Conservation (phyloP, 2,113 vertebrate species). For the Hiodon tergisus region DNA sequence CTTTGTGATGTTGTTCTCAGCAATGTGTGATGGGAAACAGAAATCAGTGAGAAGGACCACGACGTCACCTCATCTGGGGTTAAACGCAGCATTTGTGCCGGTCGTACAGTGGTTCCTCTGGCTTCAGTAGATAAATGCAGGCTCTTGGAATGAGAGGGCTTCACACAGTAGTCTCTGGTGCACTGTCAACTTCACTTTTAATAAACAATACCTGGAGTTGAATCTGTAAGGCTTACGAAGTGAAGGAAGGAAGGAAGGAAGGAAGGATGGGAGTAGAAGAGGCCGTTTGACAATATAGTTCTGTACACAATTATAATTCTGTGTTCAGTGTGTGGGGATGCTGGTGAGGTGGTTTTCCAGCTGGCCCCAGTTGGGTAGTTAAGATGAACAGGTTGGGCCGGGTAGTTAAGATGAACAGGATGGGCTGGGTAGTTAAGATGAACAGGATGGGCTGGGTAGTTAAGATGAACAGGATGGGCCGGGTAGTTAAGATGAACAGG, state of each 20-base stretch:
- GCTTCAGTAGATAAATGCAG: background rate
- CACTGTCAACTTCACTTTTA: conserved; percentile 4
- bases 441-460: too few relatives aligned
- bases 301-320: too few relatives aligned
- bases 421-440: too few relatives aligned
- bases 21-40: background rate
- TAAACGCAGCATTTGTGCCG: background rate
- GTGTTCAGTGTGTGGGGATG: background rate
- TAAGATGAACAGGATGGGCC: too few relatives aligned
- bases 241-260: background rate
- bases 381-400: too few relatives aligned
- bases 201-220: conserved; percentile 16
- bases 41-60: background rate
- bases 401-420: too few relatives aligned
- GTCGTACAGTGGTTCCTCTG: background rate
- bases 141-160: background rate
- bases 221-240: conserved; percentile 4
- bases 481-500: too few relatives aligned
- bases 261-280: too few relatives aligned
- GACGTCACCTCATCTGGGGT: background rate
- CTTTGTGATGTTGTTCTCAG: conserved; percentile 1
- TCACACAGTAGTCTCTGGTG: background rate
- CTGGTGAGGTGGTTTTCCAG: too few relatives aligned
- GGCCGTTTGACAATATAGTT: too few relatives aligned
- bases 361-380: too few relatives aligned